These are phyloP conservation scores for Synergus laeviventris DNA, from an alignment of 2,888 invertebrate species.

Conservation along the genomic window DNA sequence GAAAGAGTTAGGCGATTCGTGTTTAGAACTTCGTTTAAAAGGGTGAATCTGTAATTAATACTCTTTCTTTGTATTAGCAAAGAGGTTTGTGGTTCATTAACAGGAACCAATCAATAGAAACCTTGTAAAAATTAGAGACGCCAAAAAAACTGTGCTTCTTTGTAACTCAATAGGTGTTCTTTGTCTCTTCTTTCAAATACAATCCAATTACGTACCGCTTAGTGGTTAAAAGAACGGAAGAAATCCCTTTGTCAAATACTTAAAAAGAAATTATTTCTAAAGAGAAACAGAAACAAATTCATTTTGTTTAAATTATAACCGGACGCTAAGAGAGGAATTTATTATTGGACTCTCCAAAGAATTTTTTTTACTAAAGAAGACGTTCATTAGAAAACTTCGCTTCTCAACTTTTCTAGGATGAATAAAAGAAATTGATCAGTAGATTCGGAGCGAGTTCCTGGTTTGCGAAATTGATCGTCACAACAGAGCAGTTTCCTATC, in stretches of 20 bases:
- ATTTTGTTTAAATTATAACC: neutral
- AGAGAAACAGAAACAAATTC: neutral
- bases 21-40: neutral
- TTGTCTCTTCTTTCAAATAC: conserved; percentile 6
- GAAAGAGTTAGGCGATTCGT: neutral
- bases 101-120: conserved; percentile 18
- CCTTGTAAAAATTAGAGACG: conserved; percentile 19
- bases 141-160: conserved; percentile 3
- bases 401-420: neutral
- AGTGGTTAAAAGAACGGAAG: conserved; percentile 20
- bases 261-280: neutral
- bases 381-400: neutral
- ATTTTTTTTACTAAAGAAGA: neutral
- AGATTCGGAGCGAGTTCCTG: neutral
- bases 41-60: neutral
- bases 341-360: neutral
- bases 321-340: too few relatives aligned
- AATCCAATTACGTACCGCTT: conserved; percentile 22
- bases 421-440: neutral
- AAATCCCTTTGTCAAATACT: neutral
- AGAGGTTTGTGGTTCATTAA: conserved; percentile 12
- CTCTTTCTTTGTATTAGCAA: neutral
- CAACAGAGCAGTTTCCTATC: conserved; percentile 19
- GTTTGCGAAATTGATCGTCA: conserved; percentile 24
- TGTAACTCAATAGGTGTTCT: conserved; percentile 4